Conservation (phyloP, 1,140 invertebrate genomes). For the Berghia stephanieae region DNA sequence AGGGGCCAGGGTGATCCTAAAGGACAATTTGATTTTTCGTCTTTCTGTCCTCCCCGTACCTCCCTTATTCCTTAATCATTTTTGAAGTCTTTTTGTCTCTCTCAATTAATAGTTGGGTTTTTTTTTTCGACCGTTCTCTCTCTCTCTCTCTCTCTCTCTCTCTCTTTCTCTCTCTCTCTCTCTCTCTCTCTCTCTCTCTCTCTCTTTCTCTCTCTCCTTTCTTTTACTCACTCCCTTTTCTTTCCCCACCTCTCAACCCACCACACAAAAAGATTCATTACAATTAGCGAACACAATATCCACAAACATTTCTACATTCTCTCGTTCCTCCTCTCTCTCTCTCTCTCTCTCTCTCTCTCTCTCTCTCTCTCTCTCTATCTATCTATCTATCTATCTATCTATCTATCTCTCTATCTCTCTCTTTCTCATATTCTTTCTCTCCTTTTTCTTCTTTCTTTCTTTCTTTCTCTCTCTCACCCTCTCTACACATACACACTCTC, state of each 20-base stretch:
- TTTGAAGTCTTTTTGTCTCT: no score
- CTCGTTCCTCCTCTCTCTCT: constrained; percentile 3
- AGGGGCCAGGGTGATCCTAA: no score
- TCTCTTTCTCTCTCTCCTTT: background rate
- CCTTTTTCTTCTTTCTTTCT: background rate
- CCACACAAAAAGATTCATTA: no score
- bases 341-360: constrained; percentile 8
- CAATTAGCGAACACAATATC: no score
- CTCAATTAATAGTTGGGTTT: no score
- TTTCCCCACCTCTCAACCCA: no score
- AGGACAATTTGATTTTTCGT: no score
- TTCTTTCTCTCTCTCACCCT: background rate
- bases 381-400: no score
- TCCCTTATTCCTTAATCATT: no score
- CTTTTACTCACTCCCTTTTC: background rate
- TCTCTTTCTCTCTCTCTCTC: constrained; percentile 12
- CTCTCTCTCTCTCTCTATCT: background rate
- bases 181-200: constrained; percentile 5
- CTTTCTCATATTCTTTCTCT: no score
- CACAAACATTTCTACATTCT: background rate
- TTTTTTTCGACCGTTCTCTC: background rate
- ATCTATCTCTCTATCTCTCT: no score
- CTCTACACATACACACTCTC: background rate
- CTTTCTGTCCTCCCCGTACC: no score
- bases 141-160: constrained; percentile 12